Conservation (phyloP, 2,797 vertebrate species). For the Vipera latastei region DNA sequence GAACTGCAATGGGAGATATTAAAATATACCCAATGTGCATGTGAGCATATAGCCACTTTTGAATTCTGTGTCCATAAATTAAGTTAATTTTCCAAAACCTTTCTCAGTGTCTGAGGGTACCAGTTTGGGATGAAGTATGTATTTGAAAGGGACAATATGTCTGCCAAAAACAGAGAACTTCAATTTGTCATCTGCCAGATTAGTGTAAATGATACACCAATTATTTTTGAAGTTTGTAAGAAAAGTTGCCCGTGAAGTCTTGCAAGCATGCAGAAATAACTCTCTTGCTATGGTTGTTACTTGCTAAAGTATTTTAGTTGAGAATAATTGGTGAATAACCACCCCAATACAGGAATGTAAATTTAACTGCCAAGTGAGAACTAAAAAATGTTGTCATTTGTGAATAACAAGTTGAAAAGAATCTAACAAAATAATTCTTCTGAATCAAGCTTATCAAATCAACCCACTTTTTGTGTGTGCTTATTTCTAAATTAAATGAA, state of each 20-base stretch:
- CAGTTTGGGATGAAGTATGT: background rate
- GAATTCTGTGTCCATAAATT: slow-evolving; percentile 7
- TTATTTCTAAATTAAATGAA: background rate
- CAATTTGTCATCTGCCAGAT: slow-evolving; percentile 3
- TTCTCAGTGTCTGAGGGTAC: background rate
- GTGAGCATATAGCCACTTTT: background rate
- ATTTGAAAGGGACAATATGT: background rate
- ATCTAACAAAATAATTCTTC: background rate
- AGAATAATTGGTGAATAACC: background rate
- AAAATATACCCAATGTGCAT: background rate
- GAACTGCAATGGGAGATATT: background rate
- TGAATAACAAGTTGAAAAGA: background rate
- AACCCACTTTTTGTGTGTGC: background rate
- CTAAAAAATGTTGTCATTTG: background rate
- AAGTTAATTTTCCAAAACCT: background rate
- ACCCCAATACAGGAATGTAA: background rate
- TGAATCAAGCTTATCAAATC: background rate
- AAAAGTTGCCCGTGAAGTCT: background rate
- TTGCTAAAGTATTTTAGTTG: background rate
- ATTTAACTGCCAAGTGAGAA: background rate
- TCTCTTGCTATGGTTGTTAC: background rate
- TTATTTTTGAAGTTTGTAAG: background rate
- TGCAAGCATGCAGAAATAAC: background rate
- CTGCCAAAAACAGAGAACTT: background rate
- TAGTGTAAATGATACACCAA: slow-evolving; percentile 2